Percentiles rank a stretch among this genome's conserved stretches.
These are phyloP conservation scores for Prochilodus magdalenae DNA, from an alignment of 2,113 vertebrate genomes.

Conservation along the genomic window DNA sequence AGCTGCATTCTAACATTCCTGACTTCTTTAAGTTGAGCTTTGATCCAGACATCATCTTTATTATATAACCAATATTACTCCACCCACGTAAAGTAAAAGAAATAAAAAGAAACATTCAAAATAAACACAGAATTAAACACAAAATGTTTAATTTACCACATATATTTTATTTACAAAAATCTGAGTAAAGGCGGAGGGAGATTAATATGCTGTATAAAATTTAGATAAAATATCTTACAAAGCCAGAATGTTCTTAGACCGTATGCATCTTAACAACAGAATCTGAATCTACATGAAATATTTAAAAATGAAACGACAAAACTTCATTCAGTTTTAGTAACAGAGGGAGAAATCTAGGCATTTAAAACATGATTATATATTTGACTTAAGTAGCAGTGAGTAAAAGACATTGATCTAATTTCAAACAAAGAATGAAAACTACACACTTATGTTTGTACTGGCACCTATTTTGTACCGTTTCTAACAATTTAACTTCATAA, in stretches of 20 bases:
- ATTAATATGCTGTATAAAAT: not conserved
- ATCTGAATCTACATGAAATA: not conserved
- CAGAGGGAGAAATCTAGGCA: not conserved
- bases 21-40: too few species aligned
- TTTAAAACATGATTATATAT: not conserved
- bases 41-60: too few species aligned
- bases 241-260: not conserved
- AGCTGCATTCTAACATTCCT: too few species aligned
- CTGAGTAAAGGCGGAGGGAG: not conserved
- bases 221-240: not conserved
- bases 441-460: not conserved
- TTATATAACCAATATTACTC: too few species aligned
- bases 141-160: not conserved
- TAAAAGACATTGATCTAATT: not conserved
- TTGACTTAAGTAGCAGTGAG: not conserved
- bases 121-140: not conserved
- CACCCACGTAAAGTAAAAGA: too few species aligned
- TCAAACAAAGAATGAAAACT: not conserved
- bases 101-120: too few species aligned
- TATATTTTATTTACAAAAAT: constrained; percentile 8
- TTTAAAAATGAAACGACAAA: not conserved
- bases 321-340: not conserved
- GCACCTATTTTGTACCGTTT: not conserved
- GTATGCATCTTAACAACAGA: not conserved
- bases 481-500: not conserved